Percentiles rank a stretch among this genome's conserved stretches.
Evolutionary conservation across 2,888 invertebrate genomes (phyloP).

Genomic region (Platycheirus albimanus): DNA sequence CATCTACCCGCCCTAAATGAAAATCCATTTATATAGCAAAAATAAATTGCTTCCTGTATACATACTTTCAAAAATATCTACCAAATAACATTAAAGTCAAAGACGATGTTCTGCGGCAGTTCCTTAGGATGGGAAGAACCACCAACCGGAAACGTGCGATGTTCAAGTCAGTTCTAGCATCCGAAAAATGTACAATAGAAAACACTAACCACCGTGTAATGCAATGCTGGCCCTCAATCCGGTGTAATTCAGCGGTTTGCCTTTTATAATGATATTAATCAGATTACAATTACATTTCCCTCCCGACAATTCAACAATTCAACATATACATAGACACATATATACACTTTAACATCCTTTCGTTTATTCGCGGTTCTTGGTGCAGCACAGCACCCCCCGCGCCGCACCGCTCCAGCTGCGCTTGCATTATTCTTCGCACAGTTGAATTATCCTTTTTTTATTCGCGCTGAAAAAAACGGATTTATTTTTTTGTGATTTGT

Average conservation of each 20-base stretch:
- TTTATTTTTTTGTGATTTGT: conserved; percentile 28
- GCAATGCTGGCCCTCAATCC: conserved; percentile 46
- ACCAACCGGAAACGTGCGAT: neutral
- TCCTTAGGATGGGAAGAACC: neutral
- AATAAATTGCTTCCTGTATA: no score
- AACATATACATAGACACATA: no score
- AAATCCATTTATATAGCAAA: no score
- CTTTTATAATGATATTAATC: neutral
- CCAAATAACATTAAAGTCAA: no score
- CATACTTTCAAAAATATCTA: no score
- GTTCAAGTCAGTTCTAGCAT: neutral
- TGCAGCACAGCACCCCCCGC: no score
- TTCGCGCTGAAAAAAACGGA: conserved; percentile 16
- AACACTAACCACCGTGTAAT: conserved; percentile 47
- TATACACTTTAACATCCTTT: no score
- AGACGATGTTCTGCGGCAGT: neutral
- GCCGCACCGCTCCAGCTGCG: no score
- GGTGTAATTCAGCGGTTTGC: conserved; percentile 63
- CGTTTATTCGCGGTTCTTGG: no score
- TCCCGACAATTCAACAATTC: neutral
- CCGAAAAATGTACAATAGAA: conserved; percentile 51
- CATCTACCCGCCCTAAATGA: no score
- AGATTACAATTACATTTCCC: neutral
- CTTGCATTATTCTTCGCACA: conserved; percentile 7
- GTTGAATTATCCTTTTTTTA: conserved; percentile 36